A percentile compares a stretch with the other conserved stretches of the same genome.
These are phyloP conservation scores for Mythimna loreyi DNA, from an alignment of 2,888 invertebrate genomes.

Conservation along the genomic window DNA sequence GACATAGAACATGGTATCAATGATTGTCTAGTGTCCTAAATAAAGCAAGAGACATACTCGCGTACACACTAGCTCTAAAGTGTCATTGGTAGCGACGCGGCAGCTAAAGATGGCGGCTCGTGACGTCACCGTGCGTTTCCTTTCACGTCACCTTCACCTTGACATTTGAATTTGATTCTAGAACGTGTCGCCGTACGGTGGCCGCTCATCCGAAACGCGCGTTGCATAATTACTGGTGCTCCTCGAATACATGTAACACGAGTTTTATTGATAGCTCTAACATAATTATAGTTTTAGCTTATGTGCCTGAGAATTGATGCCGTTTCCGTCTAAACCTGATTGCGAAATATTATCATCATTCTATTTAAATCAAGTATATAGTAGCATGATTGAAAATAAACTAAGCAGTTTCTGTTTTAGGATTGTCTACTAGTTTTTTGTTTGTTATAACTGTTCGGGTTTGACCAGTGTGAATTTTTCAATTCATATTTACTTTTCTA, in stretches of 20 bases:
- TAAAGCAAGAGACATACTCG: constrained; percentile 70
- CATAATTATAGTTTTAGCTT: constrained; percentile 22
- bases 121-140: constrained; percentile 88
- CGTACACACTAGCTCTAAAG: constrained; percentile 64
- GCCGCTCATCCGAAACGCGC: constrained; percentile 76
- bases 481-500: no score
- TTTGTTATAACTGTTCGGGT: background rate
- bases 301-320: background rate
- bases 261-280: constrained; percentile 42
- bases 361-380: no score
- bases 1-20: constrained; percentile 67
- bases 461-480: no score
- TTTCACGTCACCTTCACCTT: constrained; percentile 88
- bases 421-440: no score
- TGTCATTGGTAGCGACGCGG: constrained; percentile 72
- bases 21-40: constrained; percentile 75
- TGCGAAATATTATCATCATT: no score
- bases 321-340: background rate
- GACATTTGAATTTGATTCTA: constrained; percentile 88
- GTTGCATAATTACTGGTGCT: constrained; percentile 72
- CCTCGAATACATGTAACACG: constrained; percentile 45
- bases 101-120: constrained; percentile 80
- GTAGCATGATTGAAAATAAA: no score
- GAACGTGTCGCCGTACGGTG: constrained; percentile 81
- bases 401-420: background rate